Percentiles rank a stretch among this genome's conserved stretches.
Conservation (phyloP, 30 jellyfish, hydroid and myxozoan species). For the Hydra vulgaris region DNA sequence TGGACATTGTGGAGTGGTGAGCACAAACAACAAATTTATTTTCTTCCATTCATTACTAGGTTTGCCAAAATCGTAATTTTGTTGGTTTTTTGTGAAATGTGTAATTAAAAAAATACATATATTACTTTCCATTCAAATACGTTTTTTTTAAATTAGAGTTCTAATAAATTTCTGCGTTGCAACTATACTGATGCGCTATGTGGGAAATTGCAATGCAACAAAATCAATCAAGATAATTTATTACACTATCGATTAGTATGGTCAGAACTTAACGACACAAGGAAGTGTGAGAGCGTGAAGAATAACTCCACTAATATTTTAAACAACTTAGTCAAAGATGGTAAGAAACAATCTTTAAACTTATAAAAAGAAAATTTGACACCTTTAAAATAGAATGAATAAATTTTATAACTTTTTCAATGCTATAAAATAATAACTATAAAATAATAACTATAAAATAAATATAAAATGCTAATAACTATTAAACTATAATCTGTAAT, state of each 20-base stretch:
- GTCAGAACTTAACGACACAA: not conserved
- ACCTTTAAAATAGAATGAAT: too few species aligned
- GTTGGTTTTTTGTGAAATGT: too few species aligned
- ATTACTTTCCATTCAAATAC: not conserved
- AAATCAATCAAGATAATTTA: not conserved
- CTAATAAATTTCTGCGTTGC: not conserved
- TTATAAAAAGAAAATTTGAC: too few species aligned
- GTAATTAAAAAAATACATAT: too few species aligned
- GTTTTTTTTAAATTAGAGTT: not conserved
- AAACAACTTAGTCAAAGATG: constrained; percentile 1
- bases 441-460: too few species aligned
- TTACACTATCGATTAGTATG: not conserved
- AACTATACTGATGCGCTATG: constrained; percentile 2
- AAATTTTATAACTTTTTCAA: too few species aligned
- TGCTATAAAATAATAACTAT: too few species aligned
- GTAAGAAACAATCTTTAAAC: too few species aligned
- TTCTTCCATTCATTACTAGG: too few species aligned
- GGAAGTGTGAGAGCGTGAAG: not conserved
- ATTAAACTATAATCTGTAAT: too few species aligned
- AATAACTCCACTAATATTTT: not conserved
- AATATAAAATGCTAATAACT: too few species aligned
- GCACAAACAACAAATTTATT: not conserved
- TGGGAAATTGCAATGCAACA: constrained; percentile 14
- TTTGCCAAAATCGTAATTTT: too few species aligned
- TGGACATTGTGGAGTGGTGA: constrained; percentile 37